Percentiles rank a stretch among this genome's conserved stretches.
These are phyloP conservation scores for Philopotamus ludificatus DNA, from an alignment of 1,140 invertebrate genomes.

Conservation along the genomic window DNA sequence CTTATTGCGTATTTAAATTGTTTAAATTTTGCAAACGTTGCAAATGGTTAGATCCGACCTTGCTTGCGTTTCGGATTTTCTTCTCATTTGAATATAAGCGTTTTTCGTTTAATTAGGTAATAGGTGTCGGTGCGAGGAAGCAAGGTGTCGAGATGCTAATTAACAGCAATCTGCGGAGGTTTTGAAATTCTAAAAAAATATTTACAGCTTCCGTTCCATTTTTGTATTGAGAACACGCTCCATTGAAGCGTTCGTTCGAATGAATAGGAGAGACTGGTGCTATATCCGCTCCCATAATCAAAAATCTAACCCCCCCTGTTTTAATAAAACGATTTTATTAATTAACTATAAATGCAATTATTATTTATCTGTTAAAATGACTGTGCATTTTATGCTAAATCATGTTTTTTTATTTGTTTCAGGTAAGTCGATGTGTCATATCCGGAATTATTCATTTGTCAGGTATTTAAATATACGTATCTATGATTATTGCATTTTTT, in stretches of 20 bases:
- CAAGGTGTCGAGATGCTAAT: slow-evolving; percentile 11
- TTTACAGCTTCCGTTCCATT: slow-evolving; percentile 24
- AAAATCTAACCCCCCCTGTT: background rate
- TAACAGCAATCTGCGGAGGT: slow-evolving; percentile 10
- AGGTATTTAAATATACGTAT: background rate
- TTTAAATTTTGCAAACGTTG: too few relatives aligned
- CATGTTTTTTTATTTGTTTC: background rate
- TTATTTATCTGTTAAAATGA: background rate
- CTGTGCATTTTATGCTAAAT: background rate
- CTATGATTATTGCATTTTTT: too few relatives aligned
- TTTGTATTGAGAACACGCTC: slow-evolving; percentile 18
- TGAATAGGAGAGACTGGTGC: slow-evolving; percentile 5
- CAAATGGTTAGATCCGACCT: too few relatives aligned
- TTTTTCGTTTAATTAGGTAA: slow-evolving; percentile 10
- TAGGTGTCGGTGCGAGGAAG: slow-evolving; percentile 2
- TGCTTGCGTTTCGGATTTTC: too few relatives aligned
- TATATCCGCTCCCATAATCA: background rate
- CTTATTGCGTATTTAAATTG: too few relatives aligned
- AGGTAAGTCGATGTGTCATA: background rate
- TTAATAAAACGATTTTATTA: background rate
- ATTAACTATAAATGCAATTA: background rate
- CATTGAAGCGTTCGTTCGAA: slow-evolving; percentile 18
- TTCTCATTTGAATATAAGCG: too few relatives aligned
- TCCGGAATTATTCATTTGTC: background rate
- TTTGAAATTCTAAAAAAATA: slow-evolving; percentile 9